Evolutionary conservation across 2,797 vertebrate species (phyloP).

Genomic region (Gadopsis bispinosus): DNA sequence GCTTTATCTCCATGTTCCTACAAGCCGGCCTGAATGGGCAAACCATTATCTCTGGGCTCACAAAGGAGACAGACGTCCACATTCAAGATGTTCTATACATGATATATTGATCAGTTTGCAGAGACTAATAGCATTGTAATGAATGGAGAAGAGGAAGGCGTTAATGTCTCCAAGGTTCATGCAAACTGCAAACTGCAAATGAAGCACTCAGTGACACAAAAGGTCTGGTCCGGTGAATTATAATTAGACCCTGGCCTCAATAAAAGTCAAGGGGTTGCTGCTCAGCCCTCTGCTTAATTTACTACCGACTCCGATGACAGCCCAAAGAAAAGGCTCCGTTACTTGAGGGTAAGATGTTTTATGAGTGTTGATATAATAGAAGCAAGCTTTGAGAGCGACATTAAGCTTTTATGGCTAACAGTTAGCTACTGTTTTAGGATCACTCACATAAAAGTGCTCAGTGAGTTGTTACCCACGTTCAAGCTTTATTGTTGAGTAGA

Average conservation of each 20-base stretch:
- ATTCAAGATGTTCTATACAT: conserved; percentile 95
- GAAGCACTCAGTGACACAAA: conserved; percentile 89
- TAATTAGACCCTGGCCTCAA: conserved; percentile 90
- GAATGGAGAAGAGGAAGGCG: conserved; percentile 88
- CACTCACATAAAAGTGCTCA: conserved; percentile 38
- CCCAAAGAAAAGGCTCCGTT: conserved; percentile 71
- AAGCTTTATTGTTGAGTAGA: conserved; percentile 42
- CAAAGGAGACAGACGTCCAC: conserved; percentile 94
- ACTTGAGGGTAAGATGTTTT: conserved; percentile 47
- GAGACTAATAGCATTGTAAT: conserved; percentile 92
- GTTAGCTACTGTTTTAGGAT: conserved; percentile 49
- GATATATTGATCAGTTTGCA: conserved; percentile 96
- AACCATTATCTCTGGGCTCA: conserved; percentile 93
- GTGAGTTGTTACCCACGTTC: conserved; percentile 28
- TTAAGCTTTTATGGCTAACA: conserved; percentile 36
- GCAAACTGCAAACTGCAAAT: conserved; percentile 90
- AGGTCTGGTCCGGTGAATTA: conserved; percentile 88
- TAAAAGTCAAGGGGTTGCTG: conserved; percentile 89
- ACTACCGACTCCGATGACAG: conserved; percentile 80
- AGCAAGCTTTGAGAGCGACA: conserved; percentile 31
- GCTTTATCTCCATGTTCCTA: conserved; percentile 97
- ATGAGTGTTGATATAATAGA: conserved; percentile 55
- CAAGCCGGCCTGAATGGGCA: conserved; percentile 95
- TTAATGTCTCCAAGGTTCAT: conserved; percentile 91
- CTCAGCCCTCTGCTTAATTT: conserved; percentile 87